Base-by-base conservation (phyloP, 1,140 invertebrate genomes). In the Drosophila mauritiana region DNA sequence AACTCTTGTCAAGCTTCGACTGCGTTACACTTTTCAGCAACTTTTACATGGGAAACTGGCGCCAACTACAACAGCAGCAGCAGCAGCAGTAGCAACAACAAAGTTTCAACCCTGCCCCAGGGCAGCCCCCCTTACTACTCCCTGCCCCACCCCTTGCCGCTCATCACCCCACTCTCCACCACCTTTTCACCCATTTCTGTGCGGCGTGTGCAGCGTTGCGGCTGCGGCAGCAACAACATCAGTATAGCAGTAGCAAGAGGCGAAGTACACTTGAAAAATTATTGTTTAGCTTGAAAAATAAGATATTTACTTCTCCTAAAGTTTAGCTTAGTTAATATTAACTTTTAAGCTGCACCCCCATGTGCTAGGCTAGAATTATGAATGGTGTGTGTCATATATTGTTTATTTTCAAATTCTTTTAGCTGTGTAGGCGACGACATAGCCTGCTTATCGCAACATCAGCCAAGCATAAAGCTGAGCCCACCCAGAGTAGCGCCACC, bases 11-110 rank as follows among this genome's bases (percentile, higher is more conserved):
- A 73, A 51, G 53, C 65, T 54, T 62, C 74, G 70, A 64, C 83
- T 88, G 83, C 83, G 83, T 88, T 86, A 86, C 83, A 82, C 83
- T 86, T 88, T 86, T 88, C 83, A 86, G 69, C 78, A 86, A 88
- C 83, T 86, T 88, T 86, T 88, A 86, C 78, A 64, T 88, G 83
- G 76, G 55, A 85, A 70, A 80, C 78, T 85, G 82, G 82, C 83
- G 84, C 79, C 83, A 89, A 83, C 80, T 80, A 88, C 76, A 80
- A 83, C 70, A 79, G 25, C 64, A 69, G 39, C 63, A 69, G 39
- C 63, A 17, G 17, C 17, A 17, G 17, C 17, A 81, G 6, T 63
- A 62, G 52, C 73, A 73, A 56, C 40, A 49, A 22, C 27, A 49
- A 17, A 52, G 78, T 82, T 88, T 73, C 83, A 86, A 69, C 78